Evolutionary conservation across 2,888 invertebrate species (phyloP).

Genomic region (Lepidochrysops patricia): DNA sequence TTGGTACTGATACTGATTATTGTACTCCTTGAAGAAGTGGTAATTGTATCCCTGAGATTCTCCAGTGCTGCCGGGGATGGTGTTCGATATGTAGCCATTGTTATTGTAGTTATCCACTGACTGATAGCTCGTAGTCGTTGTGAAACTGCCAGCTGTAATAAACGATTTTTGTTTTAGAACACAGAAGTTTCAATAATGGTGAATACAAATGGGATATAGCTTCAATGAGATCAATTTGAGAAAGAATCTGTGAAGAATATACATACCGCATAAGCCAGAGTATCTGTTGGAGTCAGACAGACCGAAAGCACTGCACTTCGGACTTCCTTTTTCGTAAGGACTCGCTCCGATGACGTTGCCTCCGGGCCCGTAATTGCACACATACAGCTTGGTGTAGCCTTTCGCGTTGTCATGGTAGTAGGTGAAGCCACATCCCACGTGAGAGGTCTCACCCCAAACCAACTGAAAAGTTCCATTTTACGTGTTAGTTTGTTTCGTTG

Average conservation of each 20-base stretch:
- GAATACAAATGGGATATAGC: too few relatives aligned
- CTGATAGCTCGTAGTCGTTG: constrained; percentile 56
- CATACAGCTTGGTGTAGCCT: constrained; percentile 87
- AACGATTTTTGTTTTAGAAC: constrained; percentile 22
- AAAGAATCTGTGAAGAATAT: constrained; percentile 22
- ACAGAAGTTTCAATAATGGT: neutral
- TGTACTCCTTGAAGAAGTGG: constrained; percentile 57
- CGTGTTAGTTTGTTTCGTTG: neutral
- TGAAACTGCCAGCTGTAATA: constrained; percentile 56
- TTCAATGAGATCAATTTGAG: neutral
- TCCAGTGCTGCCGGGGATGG: constrained; percentile 69
- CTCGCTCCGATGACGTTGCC: constrained; percentile 85
- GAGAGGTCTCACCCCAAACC: constrained; percentile 90
- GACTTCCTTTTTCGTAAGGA: constrained; percentile 84
- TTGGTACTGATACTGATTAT: constrained; percentile 45
- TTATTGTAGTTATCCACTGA: constrained; percentile 46
- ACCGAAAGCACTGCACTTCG: constrained; percentile 81
- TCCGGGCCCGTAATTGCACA: constrained; percentile 89
- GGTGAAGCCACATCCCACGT: constrained; percentile 90
- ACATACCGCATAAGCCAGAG: constrained; percentile 85
- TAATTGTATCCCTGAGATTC: constrained; percentile 55
- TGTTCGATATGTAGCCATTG: constrained; percentile 69
- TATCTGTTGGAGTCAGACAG: constrained; percentile 82
- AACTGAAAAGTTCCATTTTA: constrained; percentile 66
- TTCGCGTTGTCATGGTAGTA: constrained; percentile 82